phyloP scores from a whole-genome alignment of 2,797 vertebrate genomes.

The Sebastes itinus region DNA sequence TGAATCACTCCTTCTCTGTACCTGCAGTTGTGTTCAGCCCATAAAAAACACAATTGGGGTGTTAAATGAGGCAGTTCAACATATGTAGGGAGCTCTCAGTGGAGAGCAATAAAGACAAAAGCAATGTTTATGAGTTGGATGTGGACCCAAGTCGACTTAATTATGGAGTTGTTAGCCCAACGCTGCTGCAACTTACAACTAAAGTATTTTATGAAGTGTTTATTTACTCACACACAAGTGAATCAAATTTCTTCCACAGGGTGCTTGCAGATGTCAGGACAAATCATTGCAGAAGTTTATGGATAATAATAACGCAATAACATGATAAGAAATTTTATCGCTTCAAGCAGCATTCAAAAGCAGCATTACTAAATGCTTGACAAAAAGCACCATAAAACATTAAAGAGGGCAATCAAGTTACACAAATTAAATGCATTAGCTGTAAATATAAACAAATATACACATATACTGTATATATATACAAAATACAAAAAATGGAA shows the following conservation, averaged over 20 bases:
- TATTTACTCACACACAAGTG: not conserved
- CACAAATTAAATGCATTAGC: not conserved
- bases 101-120: not conserved
- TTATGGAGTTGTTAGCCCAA: not conserved
- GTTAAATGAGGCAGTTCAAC: not conserved
- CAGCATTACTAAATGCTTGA: not conserved
- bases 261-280: not conserved
- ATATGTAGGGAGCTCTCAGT: not conserved
- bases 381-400: not conserved
- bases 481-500: not conserved
- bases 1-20: not conserved
- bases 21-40: constrained; percentile 25
- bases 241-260: not conserved
- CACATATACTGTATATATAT: not conserved
- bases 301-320: not conserved
- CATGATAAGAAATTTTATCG: not conserved
- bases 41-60: not conserved
- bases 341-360: not conserved
- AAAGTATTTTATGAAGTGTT: not conserved
- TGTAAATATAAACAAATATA: not conserved
- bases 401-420: not conserved
- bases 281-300: not conserved
- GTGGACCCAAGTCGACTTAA: not conserved
- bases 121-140: not conserved
- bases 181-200: not conserved